Evolutionary conservation across 2,797 vertebrate species (phyloP).

Genomic region (Pseudopleuronectes americanus): DNA sequence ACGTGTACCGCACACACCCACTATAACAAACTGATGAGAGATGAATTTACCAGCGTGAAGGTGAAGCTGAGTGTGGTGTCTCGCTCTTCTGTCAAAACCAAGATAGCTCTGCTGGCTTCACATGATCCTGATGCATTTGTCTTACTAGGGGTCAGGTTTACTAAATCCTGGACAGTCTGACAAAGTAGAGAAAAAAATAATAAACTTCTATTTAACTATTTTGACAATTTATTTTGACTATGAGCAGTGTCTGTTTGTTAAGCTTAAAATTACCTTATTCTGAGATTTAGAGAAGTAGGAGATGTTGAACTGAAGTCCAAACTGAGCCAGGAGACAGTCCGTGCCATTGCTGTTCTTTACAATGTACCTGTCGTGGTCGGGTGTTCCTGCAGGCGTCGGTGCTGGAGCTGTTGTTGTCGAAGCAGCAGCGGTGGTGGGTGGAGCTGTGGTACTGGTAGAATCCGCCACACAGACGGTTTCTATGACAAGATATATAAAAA

Average conservation of each 20-base stretch:
- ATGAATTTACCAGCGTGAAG: constrained; percentile 84
- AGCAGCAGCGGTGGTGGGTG: constrained; percentile 61
- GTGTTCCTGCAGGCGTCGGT: constrained; percentile 70
- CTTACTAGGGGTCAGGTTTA: constrained; percentile 84
- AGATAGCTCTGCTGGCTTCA: constrained; percentile 68
- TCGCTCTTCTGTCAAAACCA: constrained; percentile 78
- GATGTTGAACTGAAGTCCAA: constrained; percentile 92
- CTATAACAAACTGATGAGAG: not conserved
- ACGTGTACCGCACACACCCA: not conserved
- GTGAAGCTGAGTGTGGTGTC: constrained; percentile 76
- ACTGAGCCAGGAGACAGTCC: constrained; percentile 80
- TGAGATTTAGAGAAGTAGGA: constrained; percentile 80
- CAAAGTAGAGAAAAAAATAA: not conserved
- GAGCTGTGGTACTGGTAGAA: constrained; percentile 35
- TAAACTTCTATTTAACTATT: too few relatives aligned
- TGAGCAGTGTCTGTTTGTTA: not conserved
- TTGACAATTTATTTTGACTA: not conserved
- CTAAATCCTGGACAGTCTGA: constrained; percentile 76
- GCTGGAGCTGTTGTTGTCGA: constrained; percentile 55
- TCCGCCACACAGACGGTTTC: constrained; percentile 89
- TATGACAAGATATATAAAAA: constrained; percentile 58
- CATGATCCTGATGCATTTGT: constrained; percentile 82
- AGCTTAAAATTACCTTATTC: constrained; percentile 76
- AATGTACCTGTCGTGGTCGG: constrained; percentile 79
- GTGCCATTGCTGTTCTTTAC: constrained; percentile 76